Percentiles rank a stretch among this genome's conserved stretches.
phyloP scores from a whole-genome alignment of 2,113 vertebrate species.

The Numenius arquata region DNA sequence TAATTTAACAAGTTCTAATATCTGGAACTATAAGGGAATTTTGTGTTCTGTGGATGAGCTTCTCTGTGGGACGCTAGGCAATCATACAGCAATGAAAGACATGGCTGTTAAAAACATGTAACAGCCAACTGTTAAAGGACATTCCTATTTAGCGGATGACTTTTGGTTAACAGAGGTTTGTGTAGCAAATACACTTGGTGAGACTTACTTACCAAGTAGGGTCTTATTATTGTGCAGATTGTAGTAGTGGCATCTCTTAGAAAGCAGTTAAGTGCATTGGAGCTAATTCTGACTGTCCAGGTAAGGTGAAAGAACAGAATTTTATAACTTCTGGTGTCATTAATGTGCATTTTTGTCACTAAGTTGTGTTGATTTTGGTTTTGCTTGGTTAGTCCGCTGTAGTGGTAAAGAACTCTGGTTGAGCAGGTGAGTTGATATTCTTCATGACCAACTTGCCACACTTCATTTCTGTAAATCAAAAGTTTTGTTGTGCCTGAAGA shows the following conservation, averaged over 20 bases:
- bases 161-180: neutral
- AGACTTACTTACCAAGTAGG: neutral
- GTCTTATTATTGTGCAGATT: neutral
- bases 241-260: fast-evolving
- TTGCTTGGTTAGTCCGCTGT: neutral
- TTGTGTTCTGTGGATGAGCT: neutral
- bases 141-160: neutral
- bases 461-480: neutral
- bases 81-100: neutral
- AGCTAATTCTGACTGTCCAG: neutral
- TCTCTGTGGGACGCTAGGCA: neutral
- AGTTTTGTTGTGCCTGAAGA: neutral
- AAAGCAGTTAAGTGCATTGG: neutral
- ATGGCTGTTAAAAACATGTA: neutral
- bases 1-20: neutral
- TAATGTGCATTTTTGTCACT: neutral
- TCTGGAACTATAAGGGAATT: neutral
- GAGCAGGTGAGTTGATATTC: neutral
- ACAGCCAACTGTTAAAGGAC: neutral
- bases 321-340: neutral
- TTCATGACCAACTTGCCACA: neutral
- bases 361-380: neutral
- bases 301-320: neutral
- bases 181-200: neutral
- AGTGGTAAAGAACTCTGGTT: neutral